Conservation (phyloP, 2,888 invertebrate species). For the Diloba caeruleocephala region DNA sequence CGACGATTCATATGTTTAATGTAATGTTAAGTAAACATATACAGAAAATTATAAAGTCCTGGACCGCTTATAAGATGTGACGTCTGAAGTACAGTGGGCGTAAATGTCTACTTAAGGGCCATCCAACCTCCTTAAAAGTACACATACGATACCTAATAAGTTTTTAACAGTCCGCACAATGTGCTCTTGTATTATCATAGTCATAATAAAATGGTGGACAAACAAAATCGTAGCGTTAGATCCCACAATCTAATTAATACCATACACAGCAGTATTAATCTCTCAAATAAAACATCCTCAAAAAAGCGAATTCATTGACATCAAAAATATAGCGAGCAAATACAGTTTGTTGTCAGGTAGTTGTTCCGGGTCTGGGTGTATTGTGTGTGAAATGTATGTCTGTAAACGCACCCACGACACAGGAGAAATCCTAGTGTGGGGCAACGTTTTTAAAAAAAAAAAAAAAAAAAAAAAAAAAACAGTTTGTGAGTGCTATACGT, state of each 20-base stretch:
- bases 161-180: constrained; percentile 41
- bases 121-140: constrained; percentile 34
- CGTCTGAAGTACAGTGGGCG: constrained; percentile 4
- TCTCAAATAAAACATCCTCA: constrained; percentile 56
- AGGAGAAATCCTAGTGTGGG: too few relatives aligned
- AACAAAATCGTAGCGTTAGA: constrained; percentile 53
- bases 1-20: constrained; percentile 3
- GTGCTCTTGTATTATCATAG: constrained; percentile 54
- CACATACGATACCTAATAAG: constrained; percentile 19
- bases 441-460: too few relatives aligned
- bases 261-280: constrained; percentile 52
- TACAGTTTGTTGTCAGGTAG: constrained; percentile 53
- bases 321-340: constrained; percentile 67
- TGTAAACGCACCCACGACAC: too few relatives aligned
- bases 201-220: constrained; percentile 57
- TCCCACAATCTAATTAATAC: constrained; percentile 53
- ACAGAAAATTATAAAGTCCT: too few relatives aligned
- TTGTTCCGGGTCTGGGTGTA: too few relatives aligned
- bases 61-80: constrained; percentile 7
- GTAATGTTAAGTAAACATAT: constrained; percentile 3
- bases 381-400: too few relatives aligned
- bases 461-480: too few relatives aligned
- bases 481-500: too few relatives aligned
- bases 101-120: constrained; percentile 17
- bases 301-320: constrained; percentile 55